These are phyloP conservation scores for Chrysomela aeneicollis DNA, from an alignment of 2,888 invertebrate genomes.

Conservation along the genomic window DNA sequence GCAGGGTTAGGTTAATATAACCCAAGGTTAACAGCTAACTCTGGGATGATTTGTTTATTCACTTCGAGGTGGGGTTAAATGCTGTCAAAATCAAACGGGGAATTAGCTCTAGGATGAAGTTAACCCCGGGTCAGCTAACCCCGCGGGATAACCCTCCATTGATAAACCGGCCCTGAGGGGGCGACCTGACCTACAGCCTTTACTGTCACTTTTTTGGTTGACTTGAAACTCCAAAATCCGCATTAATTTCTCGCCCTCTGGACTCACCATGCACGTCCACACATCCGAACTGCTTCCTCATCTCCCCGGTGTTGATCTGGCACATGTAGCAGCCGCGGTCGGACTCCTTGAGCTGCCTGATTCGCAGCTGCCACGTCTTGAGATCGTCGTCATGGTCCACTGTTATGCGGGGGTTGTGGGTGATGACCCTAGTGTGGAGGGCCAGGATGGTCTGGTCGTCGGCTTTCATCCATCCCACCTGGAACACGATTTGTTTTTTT, in stretches of 20 bases:
- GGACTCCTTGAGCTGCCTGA: slow-evolving; percentile 74
- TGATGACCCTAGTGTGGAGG: slow-evolving; percentile 76
- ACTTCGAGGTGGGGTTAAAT: no score
- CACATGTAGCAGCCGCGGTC: slow-evolving; percentile 84
- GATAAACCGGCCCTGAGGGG: no score
- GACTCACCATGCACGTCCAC: slow-evolving; percentile 78
- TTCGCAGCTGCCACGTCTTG: slow-evolving; percentile 77
- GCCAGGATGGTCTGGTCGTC: slow-evolving; percentile 80
- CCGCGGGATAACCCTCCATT: no score
- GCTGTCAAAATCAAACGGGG: no score
- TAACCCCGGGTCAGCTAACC: no score
- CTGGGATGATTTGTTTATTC: no score
- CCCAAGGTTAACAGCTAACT: no score
- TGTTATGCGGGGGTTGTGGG: slow-evolving; percentile 75
- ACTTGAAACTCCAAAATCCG: no score
- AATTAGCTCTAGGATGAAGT: no score
- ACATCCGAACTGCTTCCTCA: slow-evolving; percentile 81
- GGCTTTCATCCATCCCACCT: slow-evolving; percentile 81
- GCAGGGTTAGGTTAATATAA: no score
- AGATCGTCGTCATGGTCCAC: slow-evolving; percentile 77
- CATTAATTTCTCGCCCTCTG: neutral
- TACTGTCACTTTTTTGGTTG: no score
- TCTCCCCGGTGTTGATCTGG: slow-evolving; percentile 78
- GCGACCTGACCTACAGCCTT: no score
- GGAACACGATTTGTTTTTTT: slow-evolving; percentile 41